These are phyloP conservation scores for Athalia cordata DNA, from an alignment of 2,888 invertebrate genomes.

Conservation along the genomic window DNA sequence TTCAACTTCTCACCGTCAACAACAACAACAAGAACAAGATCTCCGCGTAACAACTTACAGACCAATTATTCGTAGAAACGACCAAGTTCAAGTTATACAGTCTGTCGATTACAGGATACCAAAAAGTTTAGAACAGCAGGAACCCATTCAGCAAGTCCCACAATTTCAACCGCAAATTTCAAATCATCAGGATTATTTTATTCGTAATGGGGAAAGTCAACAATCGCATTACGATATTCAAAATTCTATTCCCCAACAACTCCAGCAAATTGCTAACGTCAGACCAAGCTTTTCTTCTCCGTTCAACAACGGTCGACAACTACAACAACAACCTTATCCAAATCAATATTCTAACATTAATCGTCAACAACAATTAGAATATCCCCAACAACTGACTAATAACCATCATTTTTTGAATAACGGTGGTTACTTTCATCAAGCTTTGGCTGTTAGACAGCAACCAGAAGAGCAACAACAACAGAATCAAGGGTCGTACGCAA, in stretches of 20 bases:
- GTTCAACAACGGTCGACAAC: slow-evolving; percentile 39
- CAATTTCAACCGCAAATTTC: slow-evolving; percentile 46
- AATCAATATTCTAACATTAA: slow-evolving; percentile 37
- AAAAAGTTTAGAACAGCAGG: slow-evolving; percentile 58
- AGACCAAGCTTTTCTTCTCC: slow-evolving; percentile 36
- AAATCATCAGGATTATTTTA: slow-evolving; percentile 48
- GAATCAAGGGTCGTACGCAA: slow-evolving; percentile 63
- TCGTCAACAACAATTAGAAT: slow-evolving; percentile 38
- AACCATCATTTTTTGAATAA: slow-evolving; percentile 50
- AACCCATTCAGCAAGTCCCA: slow-evolving; percentile 54
- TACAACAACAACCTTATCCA: slow-evolving; percentile 47
- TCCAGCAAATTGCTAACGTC: slow-evolving; percentile 48
- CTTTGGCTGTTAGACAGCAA: slow-evolving; percentile 44
- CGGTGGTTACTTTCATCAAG: too few relatives aligned
- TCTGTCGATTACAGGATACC: slow-evolving; percentile 65
- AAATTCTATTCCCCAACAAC: slow-evolving; percentile 25
- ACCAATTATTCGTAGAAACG: slow-evolving; percentile 62
- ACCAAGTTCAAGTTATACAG: slow-evolving; percentile 64
- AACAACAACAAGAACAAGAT: slow-evolving; percentile 49
- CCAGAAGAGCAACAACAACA: slow-evolving; percentile 55
- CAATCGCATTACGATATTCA: neutral
- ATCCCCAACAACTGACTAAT: slow-evolving; percentile 48
- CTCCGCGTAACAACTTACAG: slow-evolving; percentile 69
- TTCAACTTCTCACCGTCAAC: slow-evolving; percentile 51
- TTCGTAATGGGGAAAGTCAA: slow-evolving; percentile 37